Conservation (phyloP, 2,888 invertebrate genomes). For the Ormyrus nitidulus region DNA sequence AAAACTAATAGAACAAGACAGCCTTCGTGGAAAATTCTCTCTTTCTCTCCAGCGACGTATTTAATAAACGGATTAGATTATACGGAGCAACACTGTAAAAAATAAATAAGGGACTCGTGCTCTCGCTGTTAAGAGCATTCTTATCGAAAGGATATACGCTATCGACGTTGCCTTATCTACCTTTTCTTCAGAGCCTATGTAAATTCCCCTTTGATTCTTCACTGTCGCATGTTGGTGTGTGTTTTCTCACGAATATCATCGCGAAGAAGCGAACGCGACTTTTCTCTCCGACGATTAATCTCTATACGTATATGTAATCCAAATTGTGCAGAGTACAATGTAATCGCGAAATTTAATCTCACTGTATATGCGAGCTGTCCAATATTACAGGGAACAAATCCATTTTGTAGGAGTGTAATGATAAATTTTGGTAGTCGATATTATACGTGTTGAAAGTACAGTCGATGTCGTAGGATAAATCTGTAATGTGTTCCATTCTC, state of each 20-base stretch:
- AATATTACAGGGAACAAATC: too few relatives aligned
- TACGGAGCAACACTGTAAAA: background rate
- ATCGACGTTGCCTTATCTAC: conserved; percentile 55
- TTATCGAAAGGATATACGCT: conserved; percentile 44
- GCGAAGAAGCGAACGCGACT: background rate
- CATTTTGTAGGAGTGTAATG: too few relatives aligned
- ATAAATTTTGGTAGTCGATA: too few relatives aligned
- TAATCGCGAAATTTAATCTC: too few relatives aligned
- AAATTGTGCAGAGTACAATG: too few relatives aligned
- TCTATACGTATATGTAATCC: too few relatives aligned
- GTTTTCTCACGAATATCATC: conserved; percentile 16
- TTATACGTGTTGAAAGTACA: too few relatives aligned
- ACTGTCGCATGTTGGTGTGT: conserved; percentile 13
- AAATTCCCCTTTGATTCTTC: conserved; percentile 31
- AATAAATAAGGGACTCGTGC: conserved; percentile 29
- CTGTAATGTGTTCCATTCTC: too few relatives aligned
- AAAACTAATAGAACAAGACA: conserved; percentile 7
- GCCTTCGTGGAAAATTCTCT: conserved; percentile 19
- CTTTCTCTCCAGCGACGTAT: background rate
- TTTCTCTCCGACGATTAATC: background rate
- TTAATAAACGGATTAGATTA: background rate
- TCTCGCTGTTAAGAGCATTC: conserved; percentile 43
- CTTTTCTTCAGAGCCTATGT: conserved; percentile 49
- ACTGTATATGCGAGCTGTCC: too few relatives aligned
- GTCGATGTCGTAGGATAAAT: too few relatives aligned